Evolutionary conservation across 92 coral and sea anemone species (phyloP).

Genomic region (Porites evermanni): DNA sequence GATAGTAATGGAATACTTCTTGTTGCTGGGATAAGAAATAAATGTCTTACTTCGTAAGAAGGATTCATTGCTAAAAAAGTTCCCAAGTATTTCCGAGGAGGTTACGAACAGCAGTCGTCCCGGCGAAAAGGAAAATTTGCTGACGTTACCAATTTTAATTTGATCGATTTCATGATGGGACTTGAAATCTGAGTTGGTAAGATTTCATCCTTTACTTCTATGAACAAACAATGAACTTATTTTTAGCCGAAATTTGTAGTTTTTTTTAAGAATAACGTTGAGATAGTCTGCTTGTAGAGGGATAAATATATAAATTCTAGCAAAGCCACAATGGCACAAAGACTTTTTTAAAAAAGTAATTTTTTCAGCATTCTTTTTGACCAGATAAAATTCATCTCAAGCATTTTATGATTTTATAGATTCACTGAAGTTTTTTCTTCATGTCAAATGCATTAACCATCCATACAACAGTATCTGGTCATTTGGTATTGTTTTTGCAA

Average conservation of each 20-base stretch:
- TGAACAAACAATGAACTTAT: not conserved
- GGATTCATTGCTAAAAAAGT: not conserved
- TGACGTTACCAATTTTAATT: not conserved
- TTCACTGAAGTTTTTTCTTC: not conserved
- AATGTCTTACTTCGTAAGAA: not conserved
- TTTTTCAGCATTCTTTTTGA: too few species aligned
- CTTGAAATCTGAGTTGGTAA: not conserved
- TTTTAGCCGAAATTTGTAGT: not conserved
- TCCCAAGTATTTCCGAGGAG: not conserved
- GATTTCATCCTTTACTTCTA: not conserved
- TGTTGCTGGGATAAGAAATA: not conserved
- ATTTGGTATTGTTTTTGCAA: too few species aligned
- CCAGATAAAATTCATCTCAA: not conserved
- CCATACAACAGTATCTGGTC: too few species aligned
- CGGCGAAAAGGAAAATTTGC: not conserved
- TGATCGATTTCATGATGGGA: not conserved
- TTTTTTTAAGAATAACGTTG: too few species aligned
- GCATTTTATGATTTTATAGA: not conserved
- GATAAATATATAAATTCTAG: too few species aligned
- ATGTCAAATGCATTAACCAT: too few species aligned
- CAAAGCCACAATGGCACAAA: too few species aligned
- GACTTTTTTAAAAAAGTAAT: too few species aligned
- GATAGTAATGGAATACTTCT: not conserved
- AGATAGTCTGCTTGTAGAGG: too few species aligned
- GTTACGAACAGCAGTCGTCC: not conserved